phyloP scores from a whole-genome alignment of 2,888 invertebrate species.

The Folsomia manolachei region DNA sequence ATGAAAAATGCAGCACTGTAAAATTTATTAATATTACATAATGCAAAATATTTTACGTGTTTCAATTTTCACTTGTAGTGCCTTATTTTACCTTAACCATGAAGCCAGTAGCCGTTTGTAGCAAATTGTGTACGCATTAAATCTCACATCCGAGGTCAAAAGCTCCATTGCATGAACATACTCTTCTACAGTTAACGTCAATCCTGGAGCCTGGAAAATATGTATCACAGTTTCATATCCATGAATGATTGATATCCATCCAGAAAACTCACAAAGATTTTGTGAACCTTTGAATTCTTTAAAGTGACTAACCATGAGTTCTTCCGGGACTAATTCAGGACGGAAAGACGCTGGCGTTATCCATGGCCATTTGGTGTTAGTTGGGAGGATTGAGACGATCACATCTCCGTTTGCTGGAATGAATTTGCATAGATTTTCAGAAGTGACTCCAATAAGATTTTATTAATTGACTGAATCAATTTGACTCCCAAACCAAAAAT shows the following conservation, averaged over 20 bases:
- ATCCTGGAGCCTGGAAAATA: conserved; percentile 36
- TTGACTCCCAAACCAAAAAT: background rate
- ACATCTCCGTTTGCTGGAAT: conserved; percentile 81
- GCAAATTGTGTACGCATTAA: conserved; percentile 86
- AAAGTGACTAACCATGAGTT: conserved; percentile 85
- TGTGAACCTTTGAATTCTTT: conserved; percentile 14
- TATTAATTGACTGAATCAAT: background rate
- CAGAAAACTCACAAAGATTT: conserved; percentile 7
- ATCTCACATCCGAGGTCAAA: conserved; percentile 86
- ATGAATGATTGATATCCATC: background rate
- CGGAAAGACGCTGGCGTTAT: conserved; percentile 72
- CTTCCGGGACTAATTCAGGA: conserved; percentile 89
- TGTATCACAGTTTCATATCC: background rate
- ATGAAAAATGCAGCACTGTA: conserved; percentile 79
- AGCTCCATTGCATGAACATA: conserved; percentile 92
- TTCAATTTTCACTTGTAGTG: background rate
- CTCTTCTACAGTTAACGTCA: conserved; percentile 87
- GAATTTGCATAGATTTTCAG: no score
- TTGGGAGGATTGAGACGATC: conserved; percentile 82
- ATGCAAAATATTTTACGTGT: background rate
- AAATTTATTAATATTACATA: background rate
- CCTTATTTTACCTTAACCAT: background rate
- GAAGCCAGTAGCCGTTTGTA: conserved; percentile 85
- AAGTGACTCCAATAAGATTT: no score
- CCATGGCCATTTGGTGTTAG: conserved; percentile 88